Conservation (phyloP, 1,140 invertebrate species). For the Achroia grisella region DNA sequence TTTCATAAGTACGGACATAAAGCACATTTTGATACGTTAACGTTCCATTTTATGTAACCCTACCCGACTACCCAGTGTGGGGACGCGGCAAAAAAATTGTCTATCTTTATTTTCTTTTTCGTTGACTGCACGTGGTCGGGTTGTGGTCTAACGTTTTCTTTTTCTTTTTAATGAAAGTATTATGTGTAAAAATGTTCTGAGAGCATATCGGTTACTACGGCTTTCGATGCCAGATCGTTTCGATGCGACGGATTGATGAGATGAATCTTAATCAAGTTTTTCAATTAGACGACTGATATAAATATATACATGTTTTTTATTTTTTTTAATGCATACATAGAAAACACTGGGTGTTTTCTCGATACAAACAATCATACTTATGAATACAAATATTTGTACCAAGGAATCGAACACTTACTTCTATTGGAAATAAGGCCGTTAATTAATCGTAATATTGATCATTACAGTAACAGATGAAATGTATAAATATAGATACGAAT, state of each 20-base stretch:
- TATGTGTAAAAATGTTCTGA: conserved; percentile 58
- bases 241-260: conserved; percentile 5
- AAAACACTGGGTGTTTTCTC: too few relatives aligned
- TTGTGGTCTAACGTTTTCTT: conserved; percentile 54
- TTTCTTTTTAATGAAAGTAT: conserved; percentile 61
- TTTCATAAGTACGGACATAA: conserved; percentile 8
- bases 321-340: not conserved
- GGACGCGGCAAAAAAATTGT: conserved; percentile 47
- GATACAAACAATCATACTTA: too few relatives aligned
- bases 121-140: conserved; percentile 63
- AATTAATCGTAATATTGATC: too few relatives aligned
- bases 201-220: conserved; percentile 45
- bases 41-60: conserved; percentile 58
- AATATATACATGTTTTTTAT: too few relatives aligned
- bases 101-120: conserved; percentile 48
- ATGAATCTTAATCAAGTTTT: conserved; percentile 8
- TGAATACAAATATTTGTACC: too few relatives aligned
- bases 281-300: too few relatives aligned
- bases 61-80: conserved; percentile 27
- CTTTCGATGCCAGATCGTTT: conserved; percentile 18
- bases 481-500: too few relatives aligned
- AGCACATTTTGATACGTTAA: conserved; percentile 26
- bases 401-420: too few relatives aligned
- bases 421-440: too few relatives aligned
- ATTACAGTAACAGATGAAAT: too few relatives aligned